Evolutionary conservation across 2,888 invertebrate genomes (phyloP), one percentile per base, ranked within the genome.

Genomic region (Macaria liturata): DNA sequence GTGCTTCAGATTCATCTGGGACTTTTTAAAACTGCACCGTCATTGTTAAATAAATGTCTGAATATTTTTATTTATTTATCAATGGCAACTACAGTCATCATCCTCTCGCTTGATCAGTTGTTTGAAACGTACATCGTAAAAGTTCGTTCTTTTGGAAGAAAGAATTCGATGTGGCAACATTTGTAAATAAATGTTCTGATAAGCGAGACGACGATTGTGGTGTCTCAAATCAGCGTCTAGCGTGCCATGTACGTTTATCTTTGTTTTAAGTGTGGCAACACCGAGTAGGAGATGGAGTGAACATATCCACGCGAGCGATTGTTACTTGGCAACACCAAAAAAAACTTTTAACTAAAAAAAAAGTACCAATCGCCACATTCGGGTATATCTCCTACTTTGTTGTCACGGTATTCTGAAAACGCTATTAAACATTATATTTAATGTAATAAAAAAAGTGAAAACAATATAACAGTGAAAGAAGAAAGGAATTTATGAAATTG

Each of bases 201-300:
- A 83, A 89, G 87, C 86, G 88, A 84, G 83, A 84, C 70, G 84
- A 86, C 86, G 88, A 79, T 65, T 79, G 91, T 91, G 91, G 89
- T 88, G 88, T 81, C 75, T 89, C 91, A 91, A 89, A 91, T 89
- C 91, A 90, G 84, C 91, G 91, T 83, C 90, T 78, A 84, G 87
- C 78, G 80, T 87, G 85, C 89, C 90, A 72, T 86, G 86, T 91
- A 91, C 85, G 79, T 84, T 86, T 81, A 67, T 72, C 68, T 62
- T 66, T 68, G 74, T 78, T 81, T 80, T 75, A 75, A 74, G 69
- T 81, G 82, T 84, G 91, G 91, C 91, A 91, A 78, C 84, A 87
- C 81, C 62, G 71, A 91, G 88, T 89, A 91, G 89, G 79, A 90
- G 83, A 72, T 59, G 5, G 61, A 51, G 3, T 9, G 46, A 57